Evolutionary conservation across 2,113 vertebrate species (phyloP).

Genomic region (Paradisaea rubra): DNA sequence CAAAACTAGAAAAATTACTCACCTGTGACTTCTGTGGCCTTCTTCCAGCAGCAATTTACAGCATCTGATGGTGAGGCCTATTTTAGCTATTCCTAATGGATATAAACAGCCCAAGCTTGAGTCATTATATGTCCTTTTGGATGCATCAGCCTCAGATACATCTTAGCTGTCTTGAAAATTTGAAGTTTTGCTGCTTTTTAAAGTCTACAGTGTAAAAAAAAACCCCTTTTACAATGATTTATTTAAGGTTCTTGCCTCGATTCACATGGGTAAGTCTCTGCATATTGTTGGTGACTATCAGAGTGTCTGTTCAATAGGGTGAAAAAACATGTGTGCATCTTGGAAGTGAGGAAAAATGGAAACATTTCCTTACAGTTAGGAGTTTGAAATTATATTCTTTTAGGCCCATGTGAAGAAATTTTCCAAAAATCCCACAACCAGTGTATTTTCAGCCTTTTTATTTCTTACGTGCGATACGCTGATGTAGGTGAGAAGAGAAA

Average conservation of each 20-base stretch:
- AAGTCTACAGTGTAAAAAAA: not conserved
- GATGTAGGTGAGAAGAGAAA: not conserved
- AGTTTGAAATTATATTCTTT: not conserved
- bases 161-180: not conserved
- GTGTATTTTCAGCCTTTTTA: not conserved
- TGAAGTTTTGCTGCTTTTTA: not conserved
- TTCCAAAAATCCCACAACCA: not conserved
- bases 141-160: not conserved
- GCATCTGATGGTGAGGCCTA: not conserved
- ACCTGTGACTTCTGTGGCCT: slow-evolving; percentile 10
- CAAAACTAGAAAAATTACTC: not conserved
- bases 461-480: not conserved
- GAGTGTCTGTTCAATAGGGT: not conserved
- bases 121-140: not conserved
- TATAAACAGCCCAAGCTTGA: not conserved
- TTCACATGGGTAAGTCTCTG: not conserved
- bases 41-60: not conserved
- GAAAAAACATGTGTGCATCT: not conserved
- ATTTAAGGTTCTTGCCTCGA: not conserved
- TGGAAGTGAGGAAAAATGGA: not conserved
- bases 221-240: not conserved
- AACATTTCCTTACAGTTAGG: not conserved
- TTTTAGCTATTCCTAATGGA: slow-evolving; percentile 17
- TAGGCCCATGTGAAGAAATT: not conserved
- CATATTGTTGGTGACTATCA: not conserved